phyloP scores from a whole-genome alignment of 2,888 invertebrate species.

The Rugalucina vietnamica region DNA sequence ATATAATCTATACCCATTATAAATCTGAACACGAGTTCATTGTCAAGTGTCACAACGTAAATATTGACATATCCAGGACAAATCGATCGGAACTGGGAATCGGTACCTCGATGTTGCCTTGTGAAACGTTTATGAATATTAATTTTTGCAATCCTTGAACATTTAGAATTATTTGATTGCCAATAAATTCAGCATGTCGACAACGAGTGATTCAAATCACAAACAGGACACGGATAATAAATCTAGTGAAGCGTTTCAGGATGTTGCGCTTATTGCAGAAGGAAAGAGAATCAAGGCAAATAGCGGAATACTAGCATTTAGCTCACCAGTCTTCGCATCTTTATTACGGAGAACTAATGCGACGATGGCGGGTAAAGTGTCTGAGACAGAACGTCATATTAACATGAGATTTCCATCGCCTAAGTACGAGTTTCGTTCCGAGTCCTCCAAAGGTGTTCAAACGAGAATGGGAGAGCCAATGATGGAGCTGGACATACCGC shows the following conservation, averaged over 20 bases:
- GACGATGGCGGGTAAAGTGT: neutral
- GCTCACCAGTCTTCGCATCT: slow-evolving; percentile 34
- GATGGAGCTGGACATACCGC: slow-evolving; percentile 30
- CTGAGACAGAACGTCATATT: neutral
- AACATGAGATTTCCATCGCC: neutral
- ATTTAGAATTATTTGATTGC: no score
- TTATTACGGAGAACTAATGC: slow-evolving; percentile 9
- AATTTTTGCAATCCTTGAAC: no score
- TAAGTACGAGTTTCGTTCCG: neutral
- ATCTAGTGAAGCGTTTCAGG: neutral
- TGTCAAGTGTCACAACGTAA: neutral
- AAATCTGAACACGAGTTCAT: neutral
- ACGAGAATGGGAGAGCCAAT: neutral
- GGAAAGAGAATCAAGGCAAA: slow-evolving; percentile 30
- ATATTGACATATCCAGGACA: neutral
- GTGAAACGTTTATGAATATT: no score
- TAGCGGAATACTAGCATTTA: slow-evolving; percentile 29
- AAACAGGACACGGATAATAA: neutral
- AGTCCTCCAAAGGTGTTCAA: neutral
- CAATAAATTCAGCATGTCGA: neutral
- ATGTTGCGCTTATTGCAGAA: slow-evolving; percentile 28
- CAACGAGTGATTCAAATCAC: neutral
- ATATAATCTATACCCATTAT: neutral
- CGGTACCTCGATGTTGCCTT: no score
- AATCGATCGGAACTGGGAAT: no score